Conservation (phyloP, 2,113 vertebrate genomes). For the Clarias gariepinus region DNA sequence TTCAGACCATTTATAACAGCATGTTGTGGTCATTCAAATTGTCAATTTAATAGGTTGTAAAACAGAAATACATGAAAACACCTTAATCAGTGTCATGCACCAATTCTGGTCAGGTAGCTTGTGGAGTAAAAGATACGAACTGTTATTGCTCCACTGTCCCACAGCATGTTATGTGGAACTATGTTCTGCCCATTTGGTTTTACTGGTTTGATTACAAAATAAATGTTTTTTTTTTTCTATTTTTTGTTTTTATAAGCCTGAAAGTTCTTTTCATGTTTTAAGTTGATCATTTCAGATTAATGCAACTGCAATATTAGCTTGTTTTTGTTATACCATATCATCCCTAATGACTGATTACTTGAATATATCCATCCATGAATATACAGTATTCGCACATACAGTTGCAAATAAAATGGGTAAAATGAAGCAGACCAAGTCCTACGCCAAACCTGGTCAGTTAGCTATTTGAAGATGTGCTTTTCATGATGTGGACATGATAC, state of each 20-base stretch:
- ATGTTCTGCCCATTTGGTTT: slow-evolving; percentile 42
- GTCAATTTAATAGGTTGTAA: not conserved
- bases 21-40: not conserved
- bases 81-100: not conserved
- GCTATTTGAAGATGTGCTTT: not conserved
- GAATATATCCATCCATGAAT: too few relatives aligned
- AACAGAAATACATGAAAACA: not conserved
- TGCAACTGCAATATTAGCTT: too few relatives aligned
- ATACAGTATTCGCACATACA: too few relatives aligned
- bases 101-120: not conserved
- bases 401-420: too few relatives aligned
- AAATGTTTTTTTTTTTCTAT: slow-evolving; percentile 53
- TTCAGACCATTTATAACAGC: not conserved
- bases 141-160: not conserved
- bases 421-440: not conserved
- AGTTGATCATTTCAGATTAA: not conserved
- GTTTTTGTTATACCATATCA: not conserved
- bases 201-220: slow-evolving; percentile 47
- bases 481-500: slow-evolving; percentile 9
- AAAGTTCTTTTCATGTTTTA: slow-evolving; percentile 13
- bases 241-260: not conserved
- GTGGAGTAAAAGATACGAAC: not conserved
- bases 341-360: too few relatives aligned
- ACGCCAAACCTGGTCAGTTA: not conserved
- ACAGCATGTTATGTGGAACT: not conserved